Evolutionary conservation across 2,113 vertebrate species (phyloP).

Genomic region (Cygnus buccinator): DNA sequence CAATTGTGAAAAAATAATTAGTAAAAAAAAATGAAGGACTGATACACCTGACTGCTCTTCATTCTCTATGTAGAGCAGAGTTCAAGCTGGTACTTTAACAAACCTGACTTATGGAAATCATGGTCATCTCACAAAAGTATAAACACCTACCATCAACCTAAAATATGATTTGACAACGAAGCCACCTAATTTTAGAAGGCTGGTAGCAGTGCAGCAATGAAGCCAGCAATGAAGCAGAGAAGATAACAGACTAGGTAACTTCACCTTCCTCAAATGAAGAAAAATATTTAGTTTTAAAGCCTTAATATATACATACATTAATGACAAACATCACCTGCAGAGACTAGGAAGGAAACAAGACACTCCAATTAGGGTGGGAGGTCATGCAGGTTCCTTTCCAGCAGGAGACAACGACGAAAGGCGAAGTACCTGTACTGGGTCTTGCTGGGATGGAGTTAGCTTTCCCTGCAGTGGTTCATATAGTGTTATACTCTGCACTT

Average conservation of each 20-base stretch:
- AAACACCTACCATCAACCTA: neutral
- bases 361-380: neutral
- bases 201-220: neutral
- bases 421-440: neutral
- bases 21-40: neutral
- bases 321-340: neutral
- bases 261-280: neutral
- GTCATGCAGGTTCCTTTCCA: neutral
- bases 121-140: neutral
- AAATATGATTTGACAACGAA: neutral
- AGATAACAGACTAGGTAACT: neutral
- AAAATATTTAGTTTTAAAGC: neutral
- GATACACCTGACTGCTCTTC: neutral
- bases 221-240: neutral
- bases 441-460: no score
- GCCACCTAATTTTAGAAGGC: neutral
- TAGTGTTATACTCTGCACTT: no score
- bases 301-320: neutral
- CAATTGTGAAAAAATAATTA: neutral
- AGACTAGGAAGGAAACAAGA: neutral
- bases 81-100: neutral
- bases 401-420: neutral
- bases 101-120: neutral
- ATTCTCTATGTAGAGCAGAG: neutral
- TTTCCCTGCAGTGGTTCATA: no score